Base-by-base conservation (phyloP, 2,113 vertebrate genomes). In the Diadophis punctatus region DNA sequence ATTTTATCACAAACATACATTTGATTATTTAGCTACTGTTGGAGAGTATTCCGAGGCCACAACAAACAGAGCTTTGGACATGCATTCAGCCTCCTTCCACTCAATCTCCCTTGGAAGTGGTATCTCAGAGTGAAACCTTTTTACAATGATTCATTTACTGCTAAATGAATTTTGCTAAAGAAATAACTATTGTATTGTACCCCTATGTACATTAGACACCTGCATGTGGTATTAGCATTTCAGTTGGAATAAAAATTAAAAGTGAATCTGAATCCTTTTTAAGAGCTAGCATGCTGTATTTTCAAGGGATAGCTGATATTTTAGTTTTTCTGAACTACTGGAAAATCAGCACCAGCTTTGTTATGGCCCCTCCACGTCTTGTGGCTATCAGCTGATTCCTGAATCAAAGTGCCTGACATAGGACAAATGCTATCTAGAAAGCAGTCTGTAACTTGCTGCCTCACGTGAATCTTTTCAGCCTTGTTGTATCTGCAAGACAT, bases 391-490 rank as follows among this genome's bases (percentile, higher is more conserved):
- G 18, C 25, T 46, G 23, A 30, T 7, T 74, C 16, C 43, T 92
- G 27, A 51, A 12, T 51, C 10, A 63, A 56, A 56, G 30, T 9
- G 12, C 48, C 39, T 53, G 46, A 30, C 48, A 49, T 20, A 39
- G 22, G 23, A 48, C 10, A 86, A 84, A 52, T 12, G 23, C 20
- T 51, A 84, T 80, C 25, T 52, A 84, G 43, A 74, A 51, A 90
- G 49, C 46, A 20, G 2, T 84, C 93, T 93, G 92, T 34, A 74
- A 74, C 6, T 94, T 95, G 93, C 91, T 95, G 89, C 90, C 93
- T 80, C 92, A 55, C 92, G 11, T n/a, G 93, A 58, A 63, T 34
- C 53, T 93, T 94, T 86, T 91, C 74, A 60, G 2, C 0, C 3
- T 68, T 49, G 39, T 22, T 23, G 2, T 39, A n/a, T 39, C n/a